phyloP scores from a whole-genome alignment of 2,797 vertebrate genomes.

The Thunnus albacares region DNA sequence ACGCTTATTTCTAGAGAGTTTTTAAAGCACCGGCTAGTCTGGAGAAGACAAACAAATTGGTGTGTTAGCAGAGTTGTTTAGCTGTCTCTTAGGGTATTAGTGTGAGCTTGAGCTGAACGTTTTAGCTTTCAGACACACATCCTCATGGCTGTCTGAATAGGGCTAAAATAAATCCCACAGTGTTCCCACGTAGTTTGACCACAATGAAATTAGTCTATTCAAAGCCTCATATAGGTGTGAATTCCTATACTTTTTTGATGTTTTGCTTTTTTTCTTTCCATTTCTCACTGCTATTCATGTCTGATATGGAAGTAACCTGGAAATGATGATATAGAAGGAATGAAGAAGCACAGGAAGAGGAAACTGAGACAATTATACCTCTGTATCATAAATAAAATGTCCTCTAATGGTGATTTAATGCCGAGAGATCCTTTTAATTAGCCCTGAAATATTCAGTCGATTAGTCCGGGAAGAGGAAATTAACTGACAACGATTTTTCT shows the following conservation, averaged over 20 bases:
- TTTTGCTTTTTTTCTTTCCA: not conserved
- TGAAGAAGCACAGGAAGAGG: not conserved
- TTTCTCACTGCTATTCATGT: not conserved
- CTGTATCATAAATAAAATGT: not conserved
- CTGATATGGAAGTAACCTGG: not conserved
- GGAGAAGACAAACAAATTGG: slow-evolving; percentile 36
- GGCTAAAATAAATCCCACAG: slow-evolving; percentile 6
- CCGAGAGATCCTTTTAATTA: not conserved
- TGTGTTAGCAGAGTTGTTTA: slow-evolving; percentile 54
- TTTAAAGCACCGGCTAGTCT: slow-evolving; percentile 17
- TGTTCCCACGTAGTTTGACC: slow-evolving; percentile 6
- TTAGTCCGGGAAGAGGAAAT: not conserved
- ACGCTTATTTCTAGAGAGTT: slow-evolving; percentile 16
- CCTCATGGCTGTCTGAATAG: slow-evolving; percentile 3
- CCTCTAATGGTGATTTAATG: not conserved
- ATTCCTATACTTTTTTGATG: not conserved
- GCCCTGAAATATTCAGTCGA: not conserved
- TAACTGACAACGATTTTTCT: too few relatives aligned
- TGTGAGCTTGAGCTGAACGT: slow-evolving; percentile 48
- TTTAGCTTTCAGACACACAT: slow-evolving; percentile 41
- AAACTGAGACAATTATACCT: not conserved
- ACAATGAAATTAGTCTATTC: not conserved
- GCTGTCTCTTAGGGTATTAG: slow-evolving; percentile 63
- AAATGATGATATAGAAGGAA: not conserved
- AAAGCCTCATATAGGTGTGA: not conserved